Conservation (phyloP, 2,888 invertebrate species). For the Itoplectis maculator region DNA sequence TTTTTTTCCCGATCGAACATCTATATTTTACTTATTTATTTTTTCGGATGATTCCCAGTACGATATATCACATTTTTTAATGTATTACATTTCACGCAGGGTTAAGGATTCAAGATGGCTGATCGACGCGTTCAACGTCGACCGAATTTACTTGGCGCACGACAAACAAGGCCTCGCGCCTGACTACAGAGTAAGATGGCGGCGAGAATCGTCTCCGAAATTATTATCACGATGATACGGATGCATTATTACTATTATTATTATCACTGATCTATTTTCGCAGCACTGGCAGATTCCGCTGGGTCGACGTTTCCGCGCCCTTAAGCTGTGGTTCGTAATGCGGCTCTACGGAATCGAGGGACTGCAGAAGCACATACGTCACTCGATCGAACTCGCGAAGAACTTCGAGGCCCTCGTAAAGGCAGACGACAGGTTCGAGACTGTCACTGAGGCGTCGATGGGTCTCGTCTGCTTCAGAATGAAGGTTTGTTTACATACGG, state of each 20-base stretch:
- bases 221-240: neutral
- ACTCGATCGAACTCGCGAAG: slow-evolving; percentile 90
- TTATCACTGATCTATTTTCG: slow-evolving; percentile 83
- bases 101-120: slow-evolving; percentile 92
- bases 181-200: slow-evolving; percentile 86
- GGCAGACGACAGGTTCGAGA: slow-evolving; percentile 91
- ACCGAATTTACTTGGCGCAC: slow-evolving; percentile 94
- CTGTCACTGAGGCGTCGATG: slow-evolving; percentile 90
- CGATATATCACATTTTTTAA: too few relatives aligned
- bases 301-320: slow-evolving; percentile 94
- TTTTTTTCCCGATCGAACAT: neutral
- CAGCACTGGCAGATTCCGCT: slow-evolving; percentile 95
- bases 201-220: neutral
- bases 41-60: too few relatives aligned
- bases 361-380: slow-evolving; percentile 91
- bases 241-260: too few relatives aligned
- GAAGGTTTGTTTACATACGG: slow-evolving; percentile 87
- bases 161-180: slow-evolving; percentile 88
- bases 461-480: slow-evolving; percentile 96
- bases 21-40: too few relatives aligned
- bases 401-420: slow-evolving; percentile 91
- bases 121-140: slow-evolving; percentile 95
- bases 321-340: slow-evolving; percentile 97
- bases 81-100: slow-evolving; percentile 83
- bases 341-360: slow-evolving; percentile 93